Evolutionary conservation across 2,888 invertebrate genomes (phyloP).

Genomic region (Hirudinaria manillensis): DNA sequence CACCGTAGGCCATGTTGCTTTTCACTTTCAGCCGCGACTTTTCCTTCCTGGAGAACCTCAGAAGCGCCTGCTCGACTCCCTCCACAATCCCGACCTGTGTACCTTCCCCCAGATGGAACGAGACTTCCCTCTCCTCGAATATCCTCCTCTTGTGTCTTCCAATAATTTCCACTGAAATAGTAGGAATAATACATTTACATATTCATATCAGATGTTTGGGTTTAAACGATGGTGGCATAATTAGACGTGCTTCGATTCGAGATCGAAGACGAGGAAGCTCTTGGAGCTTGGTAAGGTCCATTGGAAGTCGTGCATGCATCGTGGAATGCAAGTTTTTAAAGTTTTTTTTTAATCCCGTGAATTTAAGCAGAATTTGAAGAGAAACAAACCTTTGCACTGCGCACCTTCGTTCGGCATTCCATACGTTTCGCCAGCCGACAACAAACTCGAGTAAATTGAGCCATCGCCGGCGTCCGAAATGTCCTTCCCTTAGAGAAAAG

Average conservation of each 20-base stretch:
- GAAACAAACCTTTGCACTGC: conserved; percentile 67
- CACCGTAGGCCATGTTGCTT: conserved; percentile 74
- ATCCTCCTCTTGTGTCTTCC: conserved; percentile 63
- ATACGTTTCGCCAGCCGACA: conserved; percentile 67
- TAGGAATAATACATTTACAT: conserved; percentile 31
- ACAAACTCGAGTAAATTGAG: conserved; percentile 67
- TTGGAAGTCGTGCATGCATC: background rate
- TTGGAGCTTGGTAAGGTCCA: background rate
- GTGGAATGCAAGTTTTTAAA: no score
- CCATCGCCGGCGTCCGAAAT: conserved; percentile 76
- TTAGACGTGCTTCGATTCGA: no score
- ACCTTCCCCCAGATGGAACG: conserved; percentile 81
- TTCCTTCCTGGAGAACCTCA: conserved; percentile 74
- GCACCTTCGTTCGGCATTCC: conserved; percentile 75
- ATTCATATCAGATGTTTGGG: no score
- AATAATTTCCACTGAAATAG: conserved; percentile 66
- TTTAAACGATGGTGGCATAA: no score
- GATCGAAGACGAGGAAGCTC: background rate
- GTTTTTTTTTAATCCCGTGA: background rate
- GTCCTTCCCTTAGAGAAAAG: conserved; percentile 64
- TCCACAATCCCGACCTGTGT: conserved; percentile 68
- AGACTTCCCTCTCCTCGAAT: conserved; percentile 76
- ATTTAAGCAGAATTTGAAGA: background rate
- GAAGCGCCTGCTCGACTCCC: conserved; percentile 59
- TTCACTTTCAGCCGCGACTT: conserved; percentile 63